A percentile compares a stretch with the other conserved stretches of the same genome.
Evolutionary conservation across 2,113 vertebrate species (phyloP).

Genomic region (Oncorhynchus gorbuscha): DNA sequence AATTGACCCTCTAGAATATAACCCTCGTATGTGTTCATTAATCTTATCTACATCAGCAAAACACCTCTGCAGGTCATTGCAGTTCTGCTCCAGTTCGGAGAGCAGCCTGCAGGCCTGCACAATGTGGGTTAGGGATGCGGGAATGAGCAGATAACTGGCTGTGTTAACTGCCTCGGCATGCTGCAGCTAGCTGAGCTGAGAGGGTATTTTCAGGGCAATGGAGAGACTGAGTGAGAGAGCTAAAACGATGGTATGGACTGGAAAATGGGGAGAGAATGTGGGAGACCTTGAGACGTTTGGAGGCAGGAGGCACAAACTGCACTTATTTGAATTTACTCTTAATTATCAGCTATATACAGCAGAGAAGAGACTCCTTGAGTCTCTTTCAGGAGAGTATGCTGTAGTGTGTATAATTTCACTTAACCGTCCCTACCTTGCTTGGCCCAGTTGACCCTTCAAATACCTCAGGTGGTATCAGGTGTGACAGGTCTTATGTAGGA

Average conservation of each 20-base stretch:
- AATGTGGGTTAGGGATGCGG: constrained; percentile 17
- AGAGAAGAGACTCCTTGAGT: constrained; percentile 22
- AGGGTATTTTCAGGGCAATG: constrained; percentile 16
- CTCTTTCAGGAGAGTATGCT: neutral
- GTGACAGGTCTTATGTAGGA: neutral
- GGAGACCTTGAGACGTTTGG: constrained; percentile 12
- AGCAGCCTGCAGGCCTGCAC: neutral
- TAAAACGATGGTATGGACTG: neutral
- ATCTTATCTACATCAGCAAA: neutral
- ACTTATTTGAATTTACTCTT: constrained; percentile 23
- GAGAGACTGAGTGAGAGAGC: neutral
- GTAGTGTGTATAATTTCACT: constrained; percentile 25
- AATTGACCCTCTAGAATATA: neutral
- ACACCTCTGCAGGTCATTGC: constrained; percentile 1
- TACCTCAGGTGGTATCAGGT: neutral
- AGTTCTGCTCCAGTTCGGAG: neutral
- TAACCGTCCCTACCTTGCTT: neutral
- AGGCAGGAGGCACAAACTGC: constrained; percentile 21
- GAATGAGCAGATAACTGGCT: constrained; percentile 22
- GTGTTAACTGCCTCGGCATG: constrained; percentile 27
- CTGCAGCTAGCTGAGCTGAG: constrained; percentile 35
- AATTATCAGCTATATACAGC: constrained; percentile 31
- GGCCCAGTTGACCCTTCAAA: neutral
- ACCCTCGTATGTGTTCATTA: no score
- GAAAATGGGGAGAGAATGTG: neutral